Evolutionary conservation across 2,113 vertebrate genomes (phyloP), one percentile per base, ranked within the genome.

Genomic region (Marcusenius ussheri): DNA sequence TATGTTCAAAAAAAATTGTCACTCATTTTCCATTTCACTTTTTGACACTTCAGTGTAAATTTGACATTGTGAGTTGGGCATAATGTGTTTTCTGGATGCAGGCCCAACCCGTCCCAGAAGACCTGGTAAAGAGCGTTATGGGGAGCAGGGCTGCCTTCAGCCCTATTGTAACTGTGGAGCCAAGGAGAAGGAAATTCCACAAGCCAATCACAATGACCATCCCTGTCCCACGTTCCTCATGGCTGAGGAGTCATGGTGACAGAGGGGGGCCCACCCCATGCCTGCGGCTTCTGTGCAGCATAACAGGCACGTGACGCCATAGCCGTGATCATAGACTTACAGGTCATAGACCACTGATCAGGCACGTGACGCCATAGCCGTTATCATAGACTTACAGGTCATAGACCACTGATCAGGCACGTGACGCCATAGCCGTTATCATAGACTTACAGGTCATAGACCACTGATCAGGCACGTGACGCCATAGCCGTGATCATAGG

Each of bases 171-270:
- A 99, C 98, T 0, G 98, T 99, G 95, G 98, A 99, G 93, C 98
- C 98, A 42, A 96, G 98, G 56, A 97, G 98, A 89, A 97, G 98
- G 92, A 99, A 99, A 95, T 99, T 99, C 93, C 98, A 99, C 94
- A 99, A 99, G 89, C 98, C 98, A 1, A 99, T 99, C 95, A 99
- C 98, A 21, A 99, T 99, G 98, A 99, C 97, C 35, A 99, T 99
- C 93, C 98, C 98, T 0, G 96, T 99, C 91, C 98, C 98, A 0
- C 97, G 98, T 0, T 96, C 97, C 0, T 99, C 98, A 0, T 98
- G 98, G 91, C 98, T 98, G 95, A 98, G 98, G 4, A 93, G 91
- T 88, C 96, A 96, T 1, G 98, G 98, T 66, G 98, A 98, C 94
- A 98, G 98, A 94, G 98, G 98, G 88, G 98, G 99, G 89, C 95